These are phyloP conservation scores for Tholera decimalis DNA, from an alignment of 2,888 invertebrate species.

Conservation along the genomic window DNA sequence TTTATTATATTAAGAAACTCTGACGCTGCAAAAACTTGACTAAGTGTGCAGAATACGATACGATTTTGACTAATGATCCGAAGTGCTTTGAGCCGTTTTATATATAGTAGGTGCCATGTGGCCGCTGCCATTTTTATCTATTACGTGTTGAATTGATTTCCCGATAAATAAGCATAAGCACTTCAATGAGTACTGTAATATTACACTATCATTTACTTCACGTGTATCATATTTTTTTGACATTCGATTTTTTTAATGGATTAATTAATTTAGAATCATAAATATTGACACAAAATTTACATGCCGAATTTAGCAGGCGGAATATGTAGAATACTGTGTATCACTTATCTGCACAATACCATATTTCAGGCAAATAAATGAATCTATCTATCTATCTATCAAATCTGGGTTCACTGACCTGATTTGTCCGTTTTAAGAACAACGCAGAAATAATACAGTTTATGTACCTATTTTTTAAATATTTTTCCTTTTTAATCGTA, in stretches of 20 bases:
- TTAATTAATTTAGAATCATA: too few species aligned
- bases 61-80: slow-evolving; percentile 32
- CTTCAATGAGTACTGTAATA: slow-evolving; percentile 20
- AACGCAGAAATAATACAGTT: neutral
- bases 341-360: too few species aligned
- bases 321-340: too few species aligned
- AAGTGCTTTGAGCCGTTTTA: slow-evolving; percentile 31
- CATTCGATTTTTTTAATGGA: too few species aligned
- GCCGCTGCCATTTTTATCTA: slow-evolving; percentile 45
- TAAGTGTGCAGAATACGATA: slow-evolving; percentile 42
- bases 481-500: slow-evolving; percentile 27
- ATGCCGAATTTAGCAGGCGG: too few species aligned
- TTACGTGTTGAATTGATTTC: slow-evolving; percentile 50
- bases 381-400: too few species aligned
- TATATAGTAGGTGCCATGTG: slow-evolving; percentile 40
- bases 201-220: slow-evolving; percentile 35
- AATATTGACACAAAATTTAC: too few species aligned
- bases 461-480: slow-evolving; percentile 26
- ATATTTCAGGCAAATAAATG: too few species aligned
- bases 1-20: neutral
- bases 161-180: slow-evolving; percentile 43
- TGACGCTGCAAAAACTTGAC: slow-evolving; percentile 35
- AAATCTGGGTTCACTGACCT: slow-evolving; percentile 43
- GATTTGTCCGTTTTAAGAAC: slow-evolving; percentile 2
- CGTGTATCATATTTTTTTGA: too few species aligned